phyloP scores from a whole-genome alignment of 2,797 vertebrate species.

The Phaenicophaeus curvirostris region DNA sequence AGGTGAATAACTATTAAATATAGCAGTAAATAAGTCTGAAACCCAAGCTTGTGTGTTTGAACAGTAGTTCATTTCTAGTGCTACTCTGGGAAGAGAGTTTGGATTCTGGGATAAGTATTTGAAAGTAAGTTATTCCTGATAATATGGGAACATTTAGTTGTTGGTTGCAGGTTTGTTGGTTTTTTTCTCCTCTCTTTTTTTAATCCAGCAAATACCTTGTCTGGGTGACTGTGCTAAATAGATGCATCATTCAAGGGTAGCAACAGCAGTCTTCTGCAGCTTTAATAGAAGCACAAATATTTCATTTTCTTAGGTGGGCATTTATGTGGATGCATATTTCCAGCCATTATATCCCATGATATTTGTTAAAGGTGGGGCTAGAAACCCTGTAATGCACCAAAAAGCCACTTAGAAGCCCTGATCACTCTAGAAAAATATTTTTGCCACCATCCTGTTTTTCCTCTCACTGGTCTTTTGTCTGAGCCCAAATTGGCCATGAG shows the following conservation, averaged over 20 bases:
- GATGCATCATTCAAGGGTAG: background rate
- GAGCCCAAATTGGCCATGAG: background rate
- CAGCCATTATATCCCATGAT: fast-evolving
- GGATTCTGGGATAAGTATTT: background rate
- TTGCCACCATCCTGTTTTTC: background rate
- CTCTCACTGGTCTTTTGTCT: background rate
- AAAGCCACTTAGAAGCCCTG: background rate
- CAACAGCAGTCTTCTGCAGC: background rate
- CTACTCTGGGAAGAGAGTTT: background rate
- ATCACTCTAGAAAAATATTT: background rate
- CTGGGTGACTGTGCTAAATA: background rate
- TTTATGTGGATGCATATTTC: background rate
- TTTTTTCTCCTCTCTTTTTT: background rate
- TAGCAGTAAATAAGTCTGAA: background rate
- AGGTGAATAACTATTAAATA: background rate
- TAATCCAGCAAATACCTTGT: background rate
- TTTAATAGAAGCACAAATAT: background rate
- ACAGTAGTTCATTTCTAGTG: background rate
- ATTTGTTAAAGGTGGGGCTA: background rate
- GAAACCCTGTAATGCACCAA: background rate
- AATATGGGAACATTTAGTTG: background rate
- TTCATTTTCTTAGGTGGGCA: background rate
- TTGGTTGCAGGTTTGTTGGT: no score
- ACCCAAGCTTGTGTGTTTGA: background rate
- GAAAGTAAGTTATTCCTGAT: background rate